A percentile compares a stretch with the other conserved stretches of the same genome.
phyloP scores from a whole-genome alignment of 2,113 vertebrate genomes.

The Trichomycterus rosablanca region DNA sequence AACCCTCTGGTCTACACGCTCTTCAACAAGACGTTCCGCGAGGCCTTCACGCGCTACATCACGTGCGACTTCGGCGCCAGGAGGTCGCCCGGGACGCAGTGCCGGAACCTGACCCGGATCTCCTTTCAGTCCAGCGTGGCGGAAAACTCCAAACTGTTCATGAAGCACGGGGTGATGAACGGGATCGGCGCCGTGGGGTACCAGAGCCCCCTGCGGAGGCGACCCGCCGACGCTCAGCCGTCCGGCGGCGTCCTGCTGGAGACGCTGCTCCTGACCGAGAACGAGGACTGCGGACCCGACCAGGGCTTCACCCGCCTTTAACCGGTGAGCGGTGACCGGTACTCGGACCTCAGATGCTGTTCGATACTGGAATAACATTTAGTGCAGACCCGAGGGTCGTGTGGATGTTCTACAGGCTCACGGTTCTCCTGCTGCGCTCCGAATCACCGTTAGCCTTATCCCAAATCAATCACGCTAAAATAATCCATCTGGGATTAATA shows the following conservation, averaged over 20 bases:
- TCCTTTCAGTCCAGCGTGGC: slow-evolving; percentile 77
- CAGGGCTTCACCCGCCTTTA: slow-evolving; percentile 76
- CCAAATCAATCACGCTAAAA: no score
- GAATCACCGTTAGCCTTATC: no score
- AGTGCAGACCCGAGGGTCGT: no score
- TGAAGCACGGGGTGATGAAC: slow-evolving; percentile 81
- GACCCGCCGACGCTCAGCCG: slow-evolving; percentile 66
- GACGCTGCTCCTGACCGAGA: slow-evolving; percentile 78
- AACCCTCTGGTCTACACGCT: slow-evolving; percentile 96
- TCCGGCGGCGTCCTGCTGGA: slow-evolving; percentile 74
- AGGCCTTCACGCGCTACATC: slow-evolving; percentile 89
- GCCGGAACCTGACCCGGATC: slow-evolving; percentile 67
- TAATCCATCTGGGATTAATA: no score
- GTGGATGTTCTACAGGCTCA: no score
- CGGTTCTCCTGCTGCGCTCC: no score
- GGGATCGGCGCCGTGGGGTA: slow-evolving; percentile 78
- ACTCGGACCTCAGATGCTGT: no score
- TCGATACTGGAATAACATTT: no score
- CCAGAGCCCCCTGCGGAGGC: slow-evolving; percentile 76
- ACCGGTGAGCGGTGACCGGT: background rate
- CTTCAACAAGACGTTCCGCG: slow-evolving; percentile 94
- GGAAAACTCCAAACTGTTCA: slow-evolving; percentile 86
- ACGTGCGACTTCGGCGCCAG: slow-evolving; percentile 80
- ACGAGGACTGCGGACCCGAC: slow-evolving; percentile 75
- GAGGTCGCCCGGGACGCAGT: slow-evolving; percentile 57